phyloP scores from a whole-genome alignment of 1,140 invertebrate species.

The Matsumurasca onukii region DNA sequence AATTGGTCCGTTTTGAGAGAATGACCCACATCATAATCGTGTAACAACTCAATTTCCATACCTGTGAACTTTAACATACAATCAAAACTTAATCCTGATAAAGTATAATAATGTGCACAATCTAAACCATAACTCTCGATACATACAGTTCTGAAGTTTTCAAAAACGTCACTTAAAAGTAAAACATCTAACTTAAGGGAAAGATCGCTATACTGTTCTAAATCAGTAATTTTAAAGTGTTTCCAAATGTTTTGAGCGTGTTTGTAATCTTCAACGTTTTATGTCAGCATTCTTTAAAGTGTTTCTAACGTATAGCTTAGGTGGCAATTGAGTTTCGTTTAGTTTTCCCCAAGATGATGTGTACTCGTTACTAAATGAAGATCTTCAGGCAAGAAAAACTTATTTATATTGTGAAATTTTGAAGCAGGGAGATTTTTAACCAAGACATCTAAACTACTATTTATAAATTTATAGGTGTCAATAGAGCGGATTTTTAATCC shows the following conservation, averaged over 20 bases:
- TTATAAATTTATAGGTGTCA: constrained; percentile 26
- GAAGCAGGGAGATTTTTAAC: constrained; percentile 19
- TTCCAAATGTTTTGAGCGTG: constrained; percentile 50
- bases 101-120: constrained; percentile 45
- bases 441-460: constrained; percentile 5
- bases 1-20: too few relatives aligned
- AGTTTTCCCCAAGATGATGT: constrained; percentile 43
- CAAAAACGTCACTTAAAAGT: constrained; percentile 49
- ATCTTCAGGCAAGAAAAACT: constrained; percentile 28
- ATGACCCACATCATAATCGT: constrained; percentile 50
- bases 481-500: constrained; percentile 27
- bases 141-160: constrained; percentile 48
- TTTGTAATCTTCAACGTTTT: constrained; percentile 46
- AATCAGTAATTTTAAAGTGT: constrained; percentile 45
- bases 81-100: constrained; percentile 49
- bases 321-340: constrained; percentile 44
- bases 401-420: constrained; percentile 17
- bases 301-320: constrained; percentile 43
- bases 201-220: constrained; percentile 44
- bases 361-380: constrained; percentile 41
- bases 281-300: constrained; percentile 43
- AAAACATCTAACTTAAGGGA: constrained; percentile 50
- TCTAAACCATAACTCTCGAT: constrained; percentile 36
- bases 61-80: constrained; percentile 47
- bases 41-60: constrained; percentile 51